Evolutionary conservation across 92 coral and sea anemone species (phyloP).

Genomic region (Anthopleura xanthogrammica): DNA sequence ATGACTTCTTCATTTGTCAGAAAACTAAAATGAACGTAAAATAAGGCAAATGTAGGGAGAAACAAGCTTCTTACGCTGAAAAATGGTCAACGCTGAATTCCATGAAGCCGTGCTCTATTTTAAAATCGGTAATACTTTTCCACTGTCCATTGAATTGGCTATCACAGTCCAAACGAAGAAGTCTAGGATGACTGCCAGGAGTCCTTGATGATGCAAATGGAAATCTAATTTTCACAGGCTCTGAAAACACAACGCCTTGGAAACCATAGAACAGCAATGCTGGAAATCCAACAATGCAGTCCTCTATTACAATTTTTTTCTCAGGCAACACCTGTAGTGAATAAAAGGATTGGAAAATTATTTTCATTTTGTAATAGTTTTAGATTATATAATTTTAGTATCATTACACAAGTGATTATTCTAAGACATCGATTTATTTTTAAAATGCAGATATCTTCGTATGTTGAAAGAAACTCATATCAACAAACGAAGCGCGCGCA

Average conservation of each 20-base stretch:
- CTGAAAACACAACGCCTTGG: not conserved
- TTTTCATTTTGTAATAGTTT: too few species aligned
- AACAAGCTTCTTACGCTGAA: not conserved
- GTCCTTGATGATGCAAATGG: not conserved
- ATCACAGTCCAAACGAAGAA: slow-evolving; percentile 14
- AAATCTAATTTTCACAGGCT: slow-evolving; percentile 15
- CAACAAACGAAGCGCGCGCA: too few species aligned
- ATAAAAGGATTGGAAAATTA: not conserved
- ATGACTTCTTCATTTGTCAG: too few species aligned
- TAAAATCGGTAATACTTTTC: not conserved
- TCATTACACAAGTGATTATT: too few species aligned
- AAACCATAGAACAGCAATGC: slow-evolving; percentile 20
- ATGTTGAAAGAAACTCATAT: too few species aligned
- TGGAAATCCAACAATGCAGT: not conserved
- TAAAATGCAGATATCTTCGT: too few species aligned
- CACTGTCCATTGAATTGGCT: not conserved
- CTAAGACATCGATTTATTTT: too few species aligned
- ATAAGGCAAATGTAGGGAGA: not conserved
- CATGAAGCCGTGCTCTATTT: not conserved
- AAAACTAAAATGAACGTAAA: too few species aligned
- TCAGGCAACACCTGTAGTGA: slow-evolving; percentile 7
- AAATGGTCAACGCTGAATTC: slow-evolving; percentile 3
- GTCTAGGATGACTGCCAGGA: not conserved
- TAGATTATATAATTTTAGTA: too few species aligned
- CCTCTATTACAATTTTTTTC: not conserved